Base-by-base conservation (phyloP, 1,140 invertebrate species). In the Eupristina koningsbergeri region DNA sequence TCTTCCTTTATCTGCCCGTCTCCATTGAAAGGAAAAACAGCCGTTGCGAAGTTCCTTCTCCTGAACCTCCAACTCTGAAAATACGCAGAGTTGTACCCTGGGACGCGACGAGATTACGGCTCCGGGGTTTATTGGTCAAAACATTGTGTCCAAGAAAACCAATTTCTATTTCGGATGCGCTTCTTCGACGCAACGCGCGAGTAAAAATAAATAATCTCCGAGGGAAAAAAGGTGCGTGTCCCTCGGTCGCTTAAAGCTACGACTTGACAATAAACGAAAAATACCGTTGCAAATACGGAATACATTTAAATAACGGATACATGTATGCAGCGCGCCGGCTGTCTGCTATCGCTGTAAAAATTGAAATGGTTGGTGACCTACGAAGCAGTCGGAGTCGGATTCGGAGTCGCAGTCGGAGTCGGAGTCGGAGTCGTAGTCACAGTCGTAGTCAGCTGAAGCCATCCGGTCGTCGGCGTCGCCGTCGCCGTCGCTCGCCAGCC, bases 391-490 rank as follows among this genome's bases (percentile, higher is more conserved):
- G n/a, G n/a, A n/a, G n/a, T n/a, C n/a, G n/a, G n/a, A n/a, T n/a
- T n/a, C n/a, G n/a, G n/a, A n/a, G n/a, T n/a, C n/a, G n/a, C n/a
- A n/a, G n/a, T n/a, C n/a, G n/a, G n/a, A n/a, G n/a, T n/a, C n/a
- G n/a, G n/a, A n/a, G n/a, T n/a, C n/a, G n/a, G n/a, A n/a, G n/a
- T n/a, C n/a, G n/a, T n/a, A n/a, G n/a, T n/a, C n/a, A n/a, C n/a
- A n/a, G n/a, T n/a, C n/a, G n/a, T n/a, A n/a, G n/a, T 71, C 67
- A 71, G 67, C 67, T 71, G 67, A 13, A 71, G 67, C 67, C 67
- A 41, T 71, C 36, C 67, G 67, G 53, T 58, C 53, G 7, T 58
- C 53, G n/a, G n/a, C n/a, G n/a, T n/a, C n/a, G n/a, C n/a, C n/a
- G n/a, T n/a, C n/a, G n/a, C n/a, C n/a, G n/a, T n/a, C n/a, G n/a